Evolutionary conservation across 2,888 invertebrate species (phyloP), one percentile per base, ranked within the genome.

Genomic region (Chirona hameri): DNA sequence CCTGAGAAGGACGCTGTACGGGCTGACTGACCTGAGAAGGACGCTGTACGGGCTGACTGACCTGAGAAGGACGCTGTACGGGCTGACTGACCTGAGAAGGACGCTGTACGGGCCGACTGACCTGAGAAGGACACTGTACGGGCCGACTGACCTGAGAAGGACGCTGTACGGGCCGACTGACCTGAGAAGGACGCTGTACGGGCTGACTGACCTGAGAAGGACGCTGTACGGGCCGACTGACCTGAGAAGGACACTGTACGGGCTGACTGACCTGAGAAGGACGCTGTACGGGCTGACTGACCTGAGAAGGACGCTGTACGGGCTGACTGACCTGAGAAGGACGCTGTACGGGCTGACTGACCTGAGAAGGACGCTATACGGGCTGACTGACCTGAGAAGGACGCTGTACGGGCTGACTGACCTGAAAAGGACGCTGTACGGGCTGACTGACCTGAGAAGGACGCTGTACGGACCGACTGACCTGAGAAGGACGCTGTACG

Each of bases 281-380:
- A 39, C 39, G 39, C 39, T 39, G 39, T 39, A 39, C 39, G 39
- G 52, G 10, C 15, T 52, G 10, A 65, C 65, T 65, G 65, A 76
- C 76, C 76, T 76, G 24, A 76, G 76, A 39, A 76, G 76, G 10
- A 76, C 46, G 24, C 76, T 46, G 76, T 76, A 76, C 27, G 76
- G 76, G 24, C 76, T 76, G 46, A 39, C 39, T 39, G 39, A 7
- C 39, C 39, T 39, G 24, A 76, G 76, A 39, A 76, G 76, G 10
- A 76, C 46, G 24, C 76, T 46, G 76, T 76, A 76, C 14, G 76
- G 76, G 46, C 76, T 76, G 46, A 69, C 27, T 27, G 27, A 27
- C 65, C 27, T 69, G 65, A 69, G 27, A 27, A 27, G 27, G 65
- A 12, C 27, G 65, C 27, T 27, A 14, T 12, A 57, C 57, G 21